phyloP scores from a whole-genome alignment of 2,113 vertebrate genomes.

The Chloebia gouldiae region DNA sequence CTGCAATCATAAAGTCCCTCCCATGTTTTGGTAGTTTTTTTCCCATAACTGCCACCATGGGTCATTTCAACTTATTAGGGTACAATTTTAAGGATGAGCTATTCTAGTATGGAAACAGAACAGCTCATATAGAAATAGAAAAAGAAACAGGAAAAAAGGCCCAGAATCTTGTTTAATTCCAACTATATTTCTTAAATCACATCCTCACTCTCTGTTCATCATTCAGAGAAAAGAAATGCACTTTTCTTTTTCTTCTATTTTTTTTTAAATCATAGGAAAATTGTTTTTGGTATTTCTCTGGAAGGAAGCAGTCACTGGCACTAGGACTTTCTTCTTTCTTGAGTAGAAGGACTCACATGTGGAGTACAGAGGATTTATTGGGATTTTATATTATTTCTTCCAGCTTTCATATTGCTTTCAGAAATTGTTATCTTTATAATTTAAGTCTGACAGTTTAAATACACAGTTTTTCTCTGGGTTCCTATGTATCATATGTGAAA shows the following conservation, averaged over 20 bases:
- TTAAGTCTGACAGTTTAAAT: not conserved
- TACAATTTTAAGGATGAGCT: not conserved
- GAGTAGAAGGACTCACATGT: not conserved
- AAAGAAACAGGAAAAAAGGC: not conserved
- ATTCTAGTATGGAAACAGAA: not conserved
- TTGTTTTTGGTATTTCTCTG: not conserved
- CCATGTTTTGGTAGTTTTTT: not conserved
- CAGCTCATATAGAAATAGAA: not conserved
- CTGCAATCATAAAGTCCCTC: not conserved
- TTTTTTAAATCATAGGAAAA: not conserved
- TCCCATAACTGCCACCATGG: not conserved
- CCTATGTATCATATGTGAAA: not conserved
- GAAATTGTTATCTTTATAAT: not conserved
- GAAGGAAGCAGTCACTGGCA: not conserved
- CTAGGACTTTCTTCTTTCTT: not conserved
- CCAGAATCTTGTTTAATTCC: not conserved
- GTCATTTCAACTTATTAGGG: not conserved
- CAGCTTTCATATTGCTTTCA: not conserved
- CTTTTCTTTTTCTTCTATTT: not conserved
- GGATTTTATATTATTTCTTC: not conserved
- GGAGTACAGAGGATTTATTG: not conserved
- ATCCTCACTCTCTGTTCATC: not conserved
- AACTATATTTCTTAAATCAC: not conserved
- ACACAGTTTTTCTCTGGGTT: not conserved
- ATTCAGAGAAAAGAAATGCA: not conserved